Percentiles rank a stretch among this genome's conserved stretches.
Conservation (phyloP, 2,888 invertebrate genomes). For the Petrolisthes cinctipes region DNA sequence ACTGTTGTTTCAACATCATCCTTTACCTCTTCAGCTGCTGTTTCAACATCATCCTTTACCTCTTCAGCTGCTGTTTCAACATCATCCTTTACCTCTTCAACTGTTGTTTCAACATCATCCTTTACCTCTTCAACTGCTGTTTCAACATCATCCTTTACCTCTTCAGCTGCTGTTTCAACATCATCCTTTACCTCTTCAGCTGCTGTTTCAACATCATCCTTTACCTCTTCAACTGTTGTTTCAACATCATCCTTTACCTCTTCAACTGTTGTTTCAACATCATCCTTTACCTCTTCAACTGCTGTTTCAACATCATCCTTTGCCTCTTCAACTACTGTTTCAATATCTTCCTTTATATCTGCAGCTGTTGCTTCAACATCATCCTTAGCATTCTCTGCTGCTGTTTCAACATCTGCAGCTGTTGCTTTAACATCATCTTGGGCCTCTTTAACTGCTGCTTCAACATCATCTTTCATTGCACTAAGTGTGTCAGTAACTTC, state of each 20-base stretch:
- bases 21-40: too few relatives aligned
- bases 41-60: too few relatives aligned
- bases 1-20: not conserved
- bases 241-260: not conserved
- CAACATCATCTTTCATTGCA: conserved; percentile 8
- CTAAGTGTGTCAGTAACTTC: conserved; percentile 18
- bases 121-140: too few relatives aligned
- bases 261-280: not conserved
- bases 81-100: too few relatives aligned
- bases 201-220: not conserved
- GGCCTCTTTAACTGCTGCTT: conserved; percentile 4
- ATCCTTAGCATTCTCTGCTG: conserved; percentile 12
- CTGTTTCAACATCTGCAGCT: not conserved
- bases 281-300: not conserved
- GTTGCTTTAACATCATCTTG: conserved; percentile 12
- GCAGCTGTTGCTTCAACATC: not conserved
- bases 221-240: not conserved
- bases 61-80: too few relatives aligned
- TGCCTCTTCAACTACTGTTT: not conserved
- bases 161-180: not conserved
- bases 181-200: not conserved
- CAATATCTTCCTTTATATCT: not conserved
- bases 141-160: not conserved
- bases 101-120: too few relatives aligned
- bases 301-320: not conserved